These are phyloP conservation scores for Kryptolebias ocellatus DNA, from an alignment of 2,797 vertebrate genomes.

Conservation along the genomic window DNA sequence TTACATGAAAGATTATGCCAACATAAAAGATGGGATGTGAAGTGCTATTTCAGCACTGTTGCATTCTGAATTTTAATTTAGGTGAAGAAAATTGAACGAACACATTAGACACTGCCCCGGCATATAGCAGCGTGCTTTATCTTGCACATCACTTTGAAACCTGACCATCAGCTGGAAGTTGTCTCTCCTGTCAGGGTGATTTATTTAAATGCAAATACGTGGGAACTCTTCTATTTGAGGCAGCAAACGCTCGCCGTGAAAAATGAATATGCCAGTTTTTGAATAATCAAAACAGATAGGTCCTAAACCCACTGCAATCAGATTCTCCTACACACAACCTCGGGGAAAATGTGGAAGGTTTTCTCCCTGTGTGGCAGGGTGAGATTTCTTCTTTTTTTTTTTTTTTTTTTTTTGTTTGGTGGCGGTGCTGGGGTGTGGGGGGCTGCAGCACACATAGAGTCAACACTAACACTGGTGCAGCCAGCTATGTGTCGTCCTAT, in stretches of 20 bases:
- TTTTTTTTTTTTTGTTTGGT: constrained; percentile 25
- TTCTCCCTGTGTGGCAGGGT: constrained; percentile 29
- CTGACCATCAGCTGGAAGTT: constrained; percentile 25
- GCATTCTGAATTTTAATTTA: constrained; percentile 5
- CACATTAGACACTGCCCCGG: not conserved
- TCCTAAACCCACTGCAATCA: constrained; percentile 41
- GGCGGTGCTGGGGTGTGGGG: not conserved
- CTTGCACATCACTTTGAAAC: constrained; percentile 5
- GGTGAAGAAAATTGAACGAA: constrained; percentile 6
- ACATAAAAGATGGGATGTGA: not conserved
- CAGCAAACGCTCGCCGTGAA: constrained; percentile 28
- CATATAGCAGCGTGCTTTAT: not conserved
- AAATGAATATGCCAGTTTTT: constrained; percentile 42
- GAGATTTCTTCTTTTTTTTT: constrained; percentile 3
- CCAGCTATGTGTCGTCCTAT: constrained; percentile 69
- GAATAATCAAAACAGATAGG: constrained; percentile 45
- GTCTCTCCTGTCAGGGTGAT: constrained; percentile 21
- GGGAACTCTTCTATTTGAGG: constrained; percentile 19
- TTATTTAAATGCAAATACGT: constrained; percentile 39
- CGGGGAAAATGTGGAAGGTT: constrained; percentile 32
- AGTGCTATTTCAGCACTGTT: not conserved
- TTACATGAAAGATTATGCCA: not conserved
- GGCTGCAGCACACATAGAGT: constrained; percentile 43
- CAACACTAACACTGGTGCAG: constrained; percentile 61
- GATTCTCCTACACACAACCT: constrained; percentile 38